A percentile compares a stretch with the other conserved stretches of the same genome.
phyloP scores from a whole-genome alignment of 2,113 vertebrate genomes.

The Mustela nigripes region DNA sequence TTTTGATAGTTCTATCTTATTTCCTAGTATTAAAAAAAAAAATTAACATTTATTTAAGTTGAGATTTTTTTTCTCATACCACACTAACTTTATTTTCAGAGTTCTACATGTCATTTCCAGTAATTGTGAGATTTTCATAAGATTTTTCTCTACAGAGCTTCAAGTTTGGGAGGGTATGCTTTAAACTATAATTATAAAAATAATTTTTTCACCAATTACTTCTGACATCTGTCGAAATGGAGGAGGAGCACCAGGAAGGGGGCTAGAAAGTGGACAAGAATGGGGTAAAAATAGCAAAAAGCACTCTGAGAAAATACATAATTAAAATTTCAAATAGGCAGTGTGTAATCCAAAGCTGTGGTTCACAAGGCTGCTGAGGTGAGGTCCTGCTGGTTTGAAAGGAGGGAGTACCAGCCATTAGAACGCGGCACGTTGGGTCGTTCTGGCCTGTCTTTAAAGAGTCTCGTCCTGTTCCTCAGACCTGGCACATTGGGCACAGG shows the following conservation, averaged over 20 bases:
- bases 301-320: neutral
- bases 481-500: too few relatives aligned
- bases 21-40: neutral
- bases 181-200: slow-evolving; percentile 15
- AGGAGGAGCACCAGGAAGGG: neutral
- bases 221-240: neutral
- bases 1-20: neutral
- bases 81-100: neutral
- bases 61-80: neutral
- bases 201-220: neutral
- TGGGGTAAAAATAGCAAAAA: neutral
- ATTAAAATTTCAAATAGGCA: neutral
- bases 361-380: too few relatives aligned
- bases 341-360: rapidly evolving
- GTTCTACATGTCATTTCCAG: neutral
- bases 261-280: neutral
- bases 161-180: neutral
- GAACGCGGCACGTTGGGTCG: neutral
- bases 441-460: neutral
- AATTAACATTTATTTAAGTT: neutral
- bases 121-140: neutral
- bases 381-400: neutral
- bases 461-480: neutral
- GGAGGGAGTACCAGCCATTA: neutral
- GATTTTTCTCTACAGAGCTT: neutral